Evolutionary conservation across 2,888 invertebrate genomes (phyloP).

Genomic region (Acrobasis consociella): DNA sequence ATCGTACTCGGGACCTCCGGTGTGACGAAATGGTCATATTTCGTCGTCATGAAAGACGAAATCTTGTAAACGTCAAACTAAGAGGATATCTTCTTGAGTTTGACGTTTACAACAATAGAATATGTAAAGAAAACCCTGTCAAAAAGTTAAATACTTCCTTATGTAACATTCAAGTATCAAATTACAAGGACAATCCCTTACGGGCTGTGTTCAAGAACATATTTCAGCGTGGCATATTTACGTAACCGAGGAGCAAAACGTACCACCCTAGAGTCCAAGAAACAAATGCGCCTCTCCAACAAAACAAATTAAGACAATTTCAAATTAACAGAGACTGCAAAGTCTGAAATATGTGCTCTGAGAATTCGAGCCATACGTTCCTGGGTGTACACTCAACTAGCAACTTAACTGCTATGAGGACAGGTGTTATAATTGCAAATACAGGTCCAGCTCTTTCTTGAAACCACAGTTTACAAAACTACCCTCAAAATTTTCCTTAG

Average conservation of each 20-base stretch:
- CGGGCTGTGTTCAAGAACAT: conserved; percentile 20
- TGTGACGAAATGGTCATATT: no score
- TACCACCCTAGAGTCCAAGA: conserved; percentile 54
- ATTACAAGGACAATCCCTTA: conserved; percentile 21
- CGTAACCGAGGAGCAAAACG: conserved; percentile 21
- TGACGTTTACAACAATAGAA: no score
- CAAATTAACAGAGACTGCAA: conserved; percentile 71
- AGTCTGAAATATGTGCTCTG: conserved; percentile 64
- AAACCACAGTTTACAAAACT: conserved; percentile 42
- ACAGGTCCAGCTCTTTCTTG: conserved; percentile 27
- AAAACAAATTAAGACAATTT: conserved; percentile 78
- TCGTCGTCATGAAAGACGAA: no score
- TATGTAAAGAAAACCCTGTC: no score
- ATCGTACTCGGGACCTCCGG: no score
- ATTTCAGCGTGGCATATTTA: conserved; percentile 22
- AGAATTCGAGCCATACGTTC: conserved; percentile 52
- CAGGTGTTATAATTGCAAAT: conserved; percentile 42
- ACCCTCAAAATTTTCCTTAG: conserved; percentile 25
- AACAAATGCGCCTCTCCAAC: conserved; percentile 65
- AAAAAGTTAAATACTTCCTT: background rate
- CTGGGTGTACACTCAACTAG: conserved; percentile 43
- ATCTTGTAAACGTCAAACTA: no score
- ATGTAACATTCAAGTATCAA: conserved; percentile 3
- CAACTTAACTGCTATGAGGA: conserved; percentile 49
- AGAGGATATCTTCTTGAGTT: no score